Evolutionary conservation across 2,797 vertebrate genomes (phyloP).

Genomic region (Prionace glauca): DNA sequence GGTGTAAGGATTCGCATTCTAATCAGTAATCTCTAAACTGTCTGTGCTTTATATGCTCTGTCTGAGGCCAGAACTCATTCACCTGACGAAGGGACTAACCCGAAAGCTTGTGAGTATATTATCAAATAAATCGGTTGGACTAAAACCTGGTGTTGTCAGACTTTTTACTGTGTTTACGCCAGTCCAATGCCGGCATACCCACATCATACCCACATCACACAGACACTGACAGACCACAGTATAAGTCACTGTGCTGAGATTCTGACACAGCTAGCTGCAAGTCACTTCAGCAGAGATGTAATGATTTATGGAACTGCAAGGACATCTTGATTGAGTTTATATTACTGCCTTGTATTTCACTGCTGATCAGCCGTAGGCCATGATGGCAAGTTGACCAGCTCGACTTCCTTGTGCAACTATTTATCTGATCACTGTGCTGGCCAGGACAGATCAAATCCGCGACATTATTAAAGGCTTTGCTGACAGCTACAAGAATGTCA

Average conservation of each 20-base stretch:
- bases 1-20: no score
- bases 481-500: not conserved
- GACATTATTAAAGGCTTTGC: not conserved
- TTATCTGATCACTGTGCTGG: conserved; percentile 12
- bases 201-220: no score
- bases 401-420: not conserved
- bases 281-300: not conserved
- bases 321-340: not conserved
- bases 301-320: not conserved
- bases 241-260: not conserved
- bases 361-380: not conserved
- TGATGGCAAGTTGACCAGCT: not conserved
- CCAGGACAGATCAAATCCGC: not conserved
- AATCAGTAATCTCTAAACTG: no score
- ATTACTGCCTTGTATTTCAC: conserved; percentile 17
- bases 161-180: no score
- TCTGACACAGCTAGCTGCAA: not conserved
- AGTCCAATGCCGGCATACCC: no score
- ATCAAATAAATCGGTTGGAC: no score
- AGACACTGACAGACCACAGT: no score
- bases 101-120: no score
- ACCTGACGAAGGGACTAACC: no score
- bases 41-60: no score
- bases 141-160: no score
- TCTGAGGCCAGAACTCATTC: no score